Conservation (phyloP, 1,140 invertebrate genomes). For the Zaprionus vittiger region DNA sequence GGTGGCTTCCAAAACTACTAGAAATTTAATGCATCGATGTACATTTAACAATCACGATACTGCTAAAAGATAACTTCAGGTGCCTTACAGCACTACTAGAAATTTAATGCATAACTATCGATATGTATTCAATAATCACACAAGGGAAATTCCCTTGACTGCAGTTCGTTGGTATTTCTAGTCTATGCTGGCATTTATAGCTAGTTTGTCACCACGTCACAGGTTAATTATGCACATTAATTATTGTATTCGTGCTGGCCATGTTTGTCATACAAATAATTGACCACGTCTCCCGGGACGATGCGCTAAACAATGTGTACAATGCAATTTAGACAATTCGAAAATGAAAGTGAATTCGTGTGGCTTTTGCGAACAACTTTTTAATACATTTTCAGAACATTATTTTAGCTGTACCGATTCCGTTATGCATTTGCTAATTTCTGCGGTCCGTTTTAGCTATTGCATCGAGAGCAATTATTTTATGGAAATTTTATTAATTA, state of each 20-base stretch:
- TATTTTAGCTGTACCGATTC: neutral
- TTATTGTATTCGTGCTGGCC: neutral
- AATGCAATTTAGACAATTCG: neutral
- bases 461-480: slow-evolving; percentile 3
- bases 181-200: neutral
- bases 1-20: neutral
- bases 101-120: no score
- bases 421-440: neutral
- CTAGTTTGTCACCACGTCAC: neutral
- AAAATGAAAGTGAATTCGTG: slow-evolving; percentile 1
- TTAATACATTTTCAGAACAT: neutral
- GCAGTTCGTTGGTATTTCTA: neutral
- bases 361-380: neutral
- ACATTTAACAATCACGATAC: neutral
- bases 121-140: no score
- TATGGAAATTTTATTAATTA: slow-evolving; percentile 8
- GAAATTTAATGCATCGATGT: neutral
- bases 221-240: slow-evolving; percentile 4
- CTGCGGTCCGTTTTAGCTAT: neutral
- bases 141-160: no score
- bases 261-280: slow-evolving; percentile 6
- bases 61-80: no score
- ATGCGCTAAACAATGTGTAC: neutral
- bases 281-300: neutral
- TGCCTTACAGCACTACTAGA: no score